phyloP scores from a whole-genome alignment of 1,140 invertebrate genomes.

The Cecropterus lyciades region DNA sequence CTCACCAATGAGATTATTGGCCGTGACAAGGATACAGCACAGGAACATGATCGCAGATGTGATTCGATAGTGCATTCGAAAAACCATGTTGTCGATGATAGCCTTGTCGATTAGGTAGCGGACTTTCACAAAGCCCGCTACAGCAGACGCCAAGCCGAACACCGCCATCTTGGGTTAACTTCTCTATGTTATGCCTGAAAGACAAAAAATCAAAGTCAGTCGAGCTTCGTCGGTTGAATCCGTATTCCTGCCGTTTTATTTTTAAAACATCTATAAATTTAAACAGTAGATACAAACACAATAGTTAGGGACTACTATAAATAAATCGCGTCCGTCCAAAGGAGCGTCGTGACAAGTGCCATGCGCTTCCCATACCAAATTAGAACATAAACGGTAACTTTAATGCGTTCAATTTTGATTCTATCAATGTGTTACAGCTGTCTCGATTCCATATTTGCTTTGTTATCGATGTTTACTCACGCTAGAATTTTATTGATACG shows the following conservation, averaged over 20 bases:
- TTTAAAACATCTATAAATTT: slow-evolving; percentile 30
- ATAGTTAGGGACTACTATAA: slow-evolving; percentile 51
- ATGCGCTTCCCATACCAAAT: slow-evolving; percentile 65
- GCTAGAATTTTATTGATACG: slow-evolving; percentile 38
- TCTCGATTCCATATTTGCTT: slow-evolving; percentile 47
- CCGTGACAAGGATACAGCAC: slow-evolving; percentile 94
- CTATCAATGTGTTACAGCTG: slow-evolving; percentile 58
- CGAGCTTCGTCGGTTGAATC: slow-evolving; percentile 8
- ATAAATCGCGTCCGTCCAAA: slow-evolving; percentile 51
- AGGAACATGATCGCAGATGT: slow-evolving; percentile 94
- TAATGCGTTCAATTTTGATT: slow-evolving; percentile 60
- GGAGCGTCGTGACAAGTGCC: slow-evolving; percentile 59
- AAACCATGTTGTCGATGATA: slow-evolving; percentile 95
- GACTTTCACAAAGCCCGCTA: slow-evolving; percentile 94
- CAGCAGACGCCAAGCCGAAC: slow-evolving; percentile 91
- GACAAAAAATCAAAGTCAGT: slow-evolving; percentile 48
- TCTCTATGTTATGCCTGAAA: slow-evolving; percentile 66
- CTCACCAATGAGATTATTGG: slow-evolving; percentile 94
- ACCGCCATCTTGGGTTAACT: slow-evolving; percentile 88
- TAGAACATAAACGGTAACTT: slow-evolving; percentile 67
- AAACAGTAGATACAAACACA: slow-evolving; percentile 40
- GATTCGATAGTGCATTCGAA: slow-evolving; percentile 95
- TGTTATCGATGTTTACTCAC: slow-evolving; percentile 49
- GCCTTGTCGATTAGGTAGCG: slow-evolving; percentile 94
- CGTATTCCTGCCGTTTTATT: slow-evolving; percentile 14